These are phyloP conservation scores for Glandiceps talaboti DNA, from an alignment of 53 echinoderm and acorn worm species.

Conservation along the genomic window DNA sequence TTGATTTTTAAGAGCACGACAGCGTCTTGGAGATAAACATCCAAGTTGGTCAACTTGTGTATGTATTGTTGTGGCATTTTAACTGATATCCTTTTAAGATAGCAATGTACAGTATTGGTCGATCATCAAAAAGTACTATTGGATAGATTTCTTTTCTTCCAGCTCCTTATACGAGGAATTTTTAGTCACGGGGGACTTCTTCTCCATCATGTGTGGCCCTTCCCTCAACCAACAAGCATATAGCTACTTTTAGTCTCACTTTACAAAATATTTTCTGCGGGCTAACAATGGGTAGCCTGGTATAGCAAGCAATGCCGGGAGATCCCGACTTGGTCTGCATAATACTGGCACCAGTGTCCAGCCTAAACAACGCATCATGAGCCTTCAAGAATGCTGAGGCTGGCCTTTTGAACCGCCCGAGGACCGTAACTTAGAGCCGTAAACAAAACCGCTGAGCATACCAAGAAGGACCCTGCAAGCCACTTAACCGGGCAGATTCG, in stretches of 20 bases:
- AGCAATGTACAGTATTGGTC: too few relatives aligned
- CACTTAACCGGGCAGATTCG: too few relatives aligned
- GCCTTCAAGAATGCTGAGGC: neutral
- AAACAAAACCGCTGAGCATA: neutral
- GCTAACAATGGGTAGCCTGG: neutral
- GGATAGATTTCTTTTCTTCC: too few relatives aligned
- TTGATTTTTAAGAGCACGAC: too few relatives aligned
- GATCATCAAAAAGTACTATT: too few relatives aligned
- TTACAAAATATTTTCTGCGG: neutral
- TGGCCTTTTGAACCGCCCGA: neutral
- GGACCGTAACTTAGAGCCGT: neutral
- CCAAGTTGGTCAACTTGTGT: too few relatives aligned
- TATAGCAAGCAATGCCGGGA: neutral
- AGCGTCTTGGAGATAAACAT: too few relatives aligned
- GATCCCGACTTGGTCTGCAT: neutral
- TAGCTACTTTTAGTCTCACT: neutral
- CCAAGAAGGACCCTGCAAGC: neutral
- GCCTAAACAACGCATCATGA: neutral
- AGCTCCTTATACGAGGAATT: too few relatives aligned
- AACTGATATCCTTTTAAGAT: too few relatives aligned
- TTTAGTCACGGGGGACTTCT: neutral
- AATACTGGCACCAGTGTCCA: neutral
- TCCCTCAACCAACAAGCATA: neutral
- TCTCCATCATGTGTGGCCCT: neutral
- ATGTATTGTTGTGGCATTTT: too few relatives aligned